Conservation (phyloP, 2,797 vertebrate species). For the Propithecus perrieri region DNA sequence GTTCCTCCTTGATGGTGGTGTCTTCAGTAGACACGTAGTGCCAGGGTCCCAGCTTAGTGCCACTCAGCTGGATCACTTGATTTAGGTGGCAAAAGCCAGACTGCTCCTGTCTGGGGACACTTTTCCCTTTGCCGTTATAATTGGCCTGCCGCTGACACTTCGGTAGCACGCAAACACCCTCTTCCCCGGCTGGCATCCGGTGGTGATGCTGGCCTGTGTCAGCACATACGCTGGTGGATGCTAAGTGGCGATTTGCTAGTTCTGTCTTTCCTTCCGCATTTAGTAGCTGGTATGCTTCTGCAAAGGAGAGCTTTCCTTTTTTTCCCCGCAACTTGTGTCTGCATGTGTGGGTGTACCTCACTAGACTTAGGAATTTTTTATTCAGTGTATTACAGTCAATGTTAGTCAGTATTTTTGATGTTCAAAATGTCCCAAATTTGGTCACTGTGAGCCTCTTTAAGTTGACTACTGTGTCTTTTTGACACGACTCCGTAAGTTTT, state of each 20-base stretch:
- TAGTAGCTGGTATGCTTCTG: not conserved
- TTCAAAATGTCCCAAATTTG: not conserved
- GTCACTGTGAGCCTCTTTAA: not conserved
- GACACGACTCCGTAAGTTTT: not conserved
- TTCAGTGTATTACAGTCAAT: not conserved
- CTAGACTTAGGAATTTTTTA: not conserved
- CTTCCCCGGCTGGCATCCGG: not conserved
- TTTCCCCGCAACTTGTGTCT: not conserved
- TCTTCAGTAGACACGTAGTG: not conserved
- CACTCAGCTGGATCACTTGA: not conserved
- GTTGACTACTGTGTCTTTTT: not conserved
- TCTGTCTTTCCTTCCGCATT: not conserved
- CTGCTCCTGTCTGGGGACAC: not conserved
- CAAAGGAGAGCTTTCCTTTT: not conserved
- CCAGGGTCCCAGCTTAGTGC: not conserved
- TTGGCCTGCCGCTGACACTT: fast-evolving
- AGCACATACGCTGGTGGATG: not conserved
- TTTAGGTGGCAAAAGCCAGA: not conserved
- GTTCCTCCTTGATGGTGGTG: fast-evolving
- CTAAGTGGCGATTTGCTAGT: not conserved
- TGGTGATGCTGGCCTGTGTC: not conserved
- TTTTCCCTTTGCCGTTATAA: not conserved
- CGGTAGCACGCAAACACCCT: not conserved
- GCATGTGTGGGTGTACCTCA: not conserved
- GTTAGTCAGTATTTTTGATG: not conserved